Evolutionary conservation across 2,888 invertebrate genomes (phyloP), one percentile per base, ranked within the genome.

Genomic region (Portevinia maculata): DNA sequence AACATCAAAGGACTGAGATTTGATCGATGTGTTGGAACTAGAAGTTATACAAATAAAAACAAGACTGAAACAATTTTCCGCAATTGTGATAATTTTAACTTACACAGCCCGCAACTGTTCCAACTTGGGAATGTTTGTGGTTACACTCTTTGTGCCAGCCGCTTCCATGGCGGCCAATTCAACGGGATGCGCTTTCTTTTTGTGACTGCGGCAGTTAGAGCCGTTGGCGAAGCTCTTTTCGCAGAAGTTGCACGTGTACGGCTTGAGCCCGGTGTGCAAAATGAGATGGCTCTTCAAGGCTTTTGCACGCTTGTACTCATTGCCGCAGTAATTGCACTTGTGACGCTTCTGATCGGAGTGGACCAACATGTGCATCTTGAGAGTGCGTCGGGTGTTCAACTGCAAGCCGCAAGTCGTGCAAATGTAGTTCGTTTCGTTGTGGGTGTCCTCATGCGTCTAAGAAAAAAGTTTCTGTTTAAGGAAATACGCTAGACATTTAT

Each of bases 131-230:
- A 91, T 86, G 32, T 87, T 85, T 0, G 88, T 88, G 0, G 87
- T 86, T 3, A 86, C 86, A n/a, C 86, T 85, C 30, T 87, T 86
- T 21, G 87, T 88, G 0, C 91, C 91, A 1, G 86, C 85, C 0
- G 90, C 88, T 84, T 91, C 91, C 75, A 90, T 88, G 11, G 88
- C 90, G 0, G 90, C 91, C 70, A 91, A 79, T 75, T 90, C 91
- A 13, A 84, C 85, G 0, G 91, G 90, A 87, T 91, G 91, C 0
- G 88, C 79, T 52, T 90, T 90, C 24, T 90, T 90, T 53, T 91
- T 90, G 75, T 91, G 91, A 76, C 89, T 90, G 7, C 91, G 87
- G 69, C 90, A 91, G 84, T 91, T 91, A 9, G 91, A 89, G 9
- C 91, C 91, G 65, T 91, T 90, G 0, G 91, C 88, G 79, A 91